Conservation (phyloP, 2,888 invertebrate species). For the Salticus scenicus region DNA sequence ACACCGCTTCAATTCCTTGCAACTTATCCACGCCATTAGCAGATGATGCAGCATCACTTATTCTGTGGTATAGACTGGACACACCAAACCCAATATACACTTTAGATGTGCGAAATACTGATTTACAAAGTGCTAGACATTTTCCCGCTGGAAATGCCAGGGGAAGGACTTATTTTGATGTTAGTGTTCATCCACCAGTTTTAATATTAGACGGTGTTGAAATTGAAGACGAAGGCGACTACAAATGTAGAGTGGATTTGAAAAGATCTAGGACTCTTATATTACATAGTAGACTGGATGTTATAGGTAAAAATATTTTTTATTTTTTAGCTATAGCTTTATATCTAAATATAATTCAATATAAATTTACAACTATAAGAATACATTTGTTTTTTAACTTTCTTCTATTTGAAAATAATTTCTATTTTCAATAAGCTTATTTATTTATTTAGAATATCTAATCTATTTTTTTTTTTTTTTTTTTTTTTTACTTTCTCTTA, state of each 20-base stretch:
- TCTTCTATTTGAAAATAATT: too few species aligned
- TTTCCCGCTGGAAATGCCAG: constrained; percentile 26
- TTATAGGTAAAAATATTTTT: constrained; percentile 82
- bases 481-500: too few species aligned
- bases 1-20: constrained; percentile 41
- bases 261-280: constrained; percentile 55
- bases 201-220: constrained; percentile 23
- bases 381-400: too few species aligned
- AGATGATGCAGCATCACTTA: constrained; percentile 57
- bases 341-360: too few species aligned
- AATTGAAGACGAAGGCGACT: constrained; percentile 32
- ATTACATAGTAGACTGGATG: constrained; percentile 78
- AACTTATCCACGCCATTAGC: constrained; percentile 34
- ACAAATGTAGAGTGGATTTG: constrained; percentile 60
- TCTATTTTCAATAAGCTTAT: too few species aligned
- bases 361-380: too few species aligned
- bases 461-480: too few species aligned
- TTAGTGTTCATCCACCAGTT: constrained; percentile 43
- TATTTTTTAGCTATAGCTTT: too few species aligned
- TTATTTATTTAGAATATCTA: too few species aligned
- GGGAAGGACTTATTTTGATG: constrained; percentile 36
- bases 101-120: constrained; percentile 36
- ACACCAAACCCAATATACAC: constrained; percentile 58
- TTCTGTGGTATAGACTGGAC: constrained; percentile 57
- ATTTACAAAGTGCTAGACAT: constrained; percentile 30